phyloP scores from a whole-genome alignment of 2,113 vertebrate species.

The Bagarius yarrelli region DNA sequence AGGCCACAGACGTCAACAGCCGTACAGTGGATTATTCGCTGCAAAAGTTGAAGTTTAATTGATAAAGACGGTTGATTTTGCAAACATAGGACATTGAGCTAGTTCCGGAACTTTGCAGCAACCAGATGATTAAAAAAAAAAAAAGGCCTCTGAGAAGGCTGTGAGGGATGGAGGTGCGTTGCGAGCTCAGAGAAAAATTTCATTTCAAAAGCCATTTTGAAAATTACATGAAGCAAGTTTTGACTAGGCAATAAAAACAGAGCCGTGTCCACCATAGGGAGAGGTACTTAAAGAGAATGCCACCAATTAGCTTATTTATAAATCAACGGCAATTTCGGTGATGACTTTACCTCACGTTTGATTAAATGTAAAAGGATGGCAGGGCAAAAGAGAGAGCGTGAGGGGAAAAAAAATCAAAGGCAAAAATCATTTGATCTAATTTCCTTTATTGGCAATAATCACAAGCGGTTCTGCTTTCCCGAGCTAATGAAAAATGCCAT shows the following conservation, averaged over 20 bases:
- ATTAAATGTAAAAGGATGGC: slow-evolving; percentile 75
- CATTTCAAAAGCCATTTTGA: slow-evolving; percentile 90
- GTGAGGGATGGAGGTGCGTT: slow-evolving; percentile 77
- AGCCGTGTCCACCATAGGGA: slow-evolving; percentile 68
- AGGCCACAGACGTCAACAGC: slow-evolving; percentile 38
- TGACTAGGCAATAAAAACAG: slow-evolving; percentile 87
- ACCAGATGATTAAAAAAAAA: slow-evolving; percentile 28
- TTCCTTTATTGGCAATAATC: slow-evolving; percentile 81
- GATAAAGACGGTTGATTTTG: slow-evolving; percentile 37
- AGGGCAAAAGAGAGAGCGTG: slow-evolving; percentile 44
- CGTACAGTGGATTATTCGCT: slow-evolving; percentile 29
- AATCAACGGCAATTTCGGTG: slow-evolving; percentile 90
- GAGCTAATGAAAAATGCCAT: slow-evolving; percentile 63
- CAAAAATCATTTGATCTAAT: slow-evolving; percentile 78
- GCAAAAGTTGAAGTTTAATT: slow-evolving; percentile 24
- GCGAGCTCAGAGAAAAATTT: slow-evolving; percentile 75
- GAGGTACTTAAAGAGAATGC: slow-evolving; percentile 87
- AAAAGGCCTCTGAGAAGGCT: slow-evolving; percentile 58
- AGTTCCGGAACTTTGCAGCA: slow-evolving; percentile 19
- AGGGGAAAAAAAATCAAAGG: slow-evolving; percentile 73
- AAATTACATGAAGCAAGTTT: slow-evolving; percentile 88
- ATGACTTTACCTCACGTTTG: slow-evolving; percentile 88
- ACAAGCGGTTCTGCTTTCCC: slow-evolving; percentile 57
- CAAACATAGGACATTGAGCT: slow-evolving; percentile 42
- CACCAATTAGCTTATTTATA: slow-evolving; percentile 96